Conservation (phyloP, 2,113 vertebrate genomes). For the Prolemur simus region DNA sequence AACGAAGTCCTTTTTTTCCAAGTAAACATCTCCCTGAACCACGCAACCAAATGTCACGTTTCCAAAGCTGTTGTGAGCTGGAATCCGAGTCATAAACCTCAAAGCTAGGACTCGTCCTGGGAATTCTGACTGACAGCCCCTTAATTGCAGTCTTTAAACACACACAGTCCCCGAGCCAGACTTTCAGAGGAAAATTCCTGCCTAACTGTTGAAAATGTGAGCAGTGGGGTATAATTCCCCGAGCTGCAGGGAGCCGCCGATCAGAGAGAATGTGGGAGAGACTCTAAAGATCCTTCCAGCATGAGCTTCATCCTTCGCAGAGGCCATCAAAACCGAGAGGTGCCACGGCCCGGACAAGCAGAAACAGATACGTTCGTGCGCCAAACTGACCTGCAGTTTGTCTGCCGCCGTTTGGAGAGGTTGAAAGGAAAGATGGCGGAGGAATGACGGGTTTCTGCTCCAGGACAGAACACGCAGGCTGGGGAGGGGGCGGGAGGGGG, state of each 20-base stretch:
- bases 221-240: not conserved
- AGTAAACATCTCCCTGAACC: not conserved
- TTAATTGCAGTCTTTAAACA: constrained; percentile 53
- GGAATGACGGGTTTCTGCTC: not conserved
- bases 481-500: not conserved
- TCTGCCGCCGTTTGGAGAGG: not conserved
- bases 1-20: not conserved
- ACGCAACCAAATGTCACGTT: constrained; percentile 46
- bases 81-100: constrained; percentile 6
- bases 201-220: constrained; percentile 22
- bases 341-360: not conserved
- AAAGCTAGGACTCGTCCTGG: not conserved
- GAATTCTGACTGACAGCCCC: constrained; percentile 6
- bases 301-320: constrained; percentile 4
- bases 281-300: not conserved
- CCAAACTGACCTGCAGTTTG: not conserved
- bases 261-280: constrained; percentile 12
- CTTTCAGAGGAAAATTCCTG: not conserved
- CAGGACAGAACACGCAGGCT: not conserved
- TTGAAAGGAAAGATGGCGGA: not conserved
- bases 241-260: not conserved
- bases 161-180: not conserved
- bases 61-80: constrained; percentile 16
- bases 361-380: not conserved
- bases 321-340: not conserved